phyloP scores from a whole-genome alignment of 2,113 vertebrate genomes.

The Petaurus breviceps region DNA sequence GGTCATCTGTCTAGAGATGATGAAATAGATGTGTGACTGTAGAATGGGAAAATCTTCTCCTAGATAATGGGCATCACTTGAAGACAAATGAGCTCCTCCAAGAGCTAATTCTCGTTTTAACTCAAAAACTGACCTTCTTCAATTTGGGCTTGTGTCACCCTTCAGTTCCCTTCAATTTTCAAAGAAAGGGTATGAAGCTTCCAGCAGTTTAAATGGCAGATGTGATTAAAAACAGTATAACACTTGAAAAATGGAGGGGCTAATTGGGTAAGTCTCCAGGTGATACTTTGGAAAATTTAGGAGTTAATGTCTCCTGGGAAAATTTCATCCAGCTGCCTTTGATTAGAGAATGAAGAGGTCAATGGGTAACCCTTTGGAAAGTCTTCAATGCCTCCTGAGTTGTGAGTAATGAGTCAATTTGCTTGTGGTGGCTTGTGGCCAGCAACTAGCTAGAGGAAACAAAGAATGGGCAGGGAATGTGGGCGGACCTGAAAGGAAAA shows the following conservation, averaged over 20 bases:
- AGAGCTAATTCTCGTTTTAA: background rate
- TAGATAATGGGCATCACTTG: background rate
- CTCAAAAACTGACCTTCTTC: conserved; percentile 24
- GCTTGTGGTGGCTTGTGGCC: conserved; percentile 28
- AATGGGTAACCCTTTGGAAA: conserved; percentile 57
- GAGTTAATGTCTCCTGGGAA: conserved; percentile 48
- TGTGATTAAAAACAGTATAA: conserved; percentile 53
- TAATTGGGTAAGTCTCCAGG: conserved; percentile 43
- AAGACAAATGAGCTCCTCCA: background rate
- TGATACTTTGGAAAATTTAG: conserved; percentile 52
- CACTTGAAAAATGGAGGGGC: conserved; percentile 41
- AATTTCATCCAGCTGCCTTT: conserved; percentile 61
- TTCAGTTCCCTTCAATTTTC: conserved; percentile 16
- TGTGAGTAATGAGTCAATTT: conserved; percentile 60
- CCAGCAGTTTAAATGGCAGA: conserved; percentile 39
- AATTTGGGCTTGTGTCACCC: background rate
- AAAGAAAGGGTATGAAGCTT: background rate
- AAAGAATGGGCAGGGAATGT: conserved; percentile 13
- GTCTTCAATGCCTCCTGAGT: conserved; percentile 33
- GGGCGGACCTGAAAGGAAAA: background rate
- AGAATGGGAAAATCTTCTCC: background rate
- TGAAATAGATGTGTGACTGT: background rate
- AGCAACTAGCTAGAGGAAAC: conserved; percentile 29
- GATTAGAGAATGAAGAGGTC: conserved; percentile 56
- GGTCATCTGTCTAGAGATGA: background rate